A percentile compares a stretch with the other conserved stretches of the same genome.
These are phyloP conservation scores for Mylabris phalerata DNA, from an alignment of 1,140 invertebrate species.

Conservation along the genomic window DNA sequence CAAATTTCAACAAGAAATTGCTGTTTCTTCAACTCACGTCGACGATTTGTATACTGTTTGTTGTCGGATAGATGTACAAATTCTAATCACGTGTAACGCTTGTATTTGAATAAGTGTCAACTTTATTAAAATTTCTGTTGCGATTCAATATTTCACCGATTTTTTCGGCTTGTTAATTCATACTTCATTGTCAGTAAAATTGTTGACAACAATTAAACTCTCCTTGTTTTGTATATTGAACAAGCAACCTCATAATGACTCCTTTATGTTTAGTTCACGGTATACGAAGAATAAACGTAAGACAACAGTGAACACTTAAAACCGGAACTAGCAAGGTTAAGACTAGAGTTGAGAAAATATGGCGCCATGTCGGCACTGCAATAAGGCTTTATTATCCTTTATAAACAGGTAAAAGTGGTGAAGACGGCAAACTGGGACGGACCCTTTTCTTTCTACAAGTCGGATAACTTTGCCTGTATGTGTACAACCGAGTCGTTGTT, in stretches of 20 bases:
- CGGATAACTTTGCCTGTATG: constrained; percentile 8
- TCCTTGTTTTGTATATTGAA: background rate
- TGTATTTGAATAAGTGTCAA: too few relatives aligned
- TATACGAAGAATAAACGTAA: background rate
- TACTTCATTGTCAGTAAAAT: background rate
- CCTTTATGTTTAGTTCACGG: too few relatives aligned
- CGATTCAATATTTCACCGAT: background rate
- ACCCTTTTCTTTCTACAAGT: too few relatives aligned
- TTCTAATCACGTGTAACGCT: too few relatives aligned
- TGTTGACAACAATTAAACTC: too few relatives aligned
- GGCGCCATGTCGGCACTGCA: constrained; percentile 26
- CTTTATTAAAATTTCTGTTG: background rate
- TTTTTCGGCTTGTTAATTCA: too few relatives aligned
- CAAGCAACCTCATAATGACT: constrained; percentile 9
- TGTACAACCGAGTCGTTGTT: too few relatives aligned
- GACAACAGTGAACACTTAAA: constrained; percentile 7
- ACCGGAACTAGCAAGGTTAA: constrained; percentile 9
- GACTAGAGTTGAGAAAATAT: constrained; percentile 25
- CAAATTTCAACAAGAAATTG: too few relatives aligned
- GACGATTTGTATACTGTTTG: too few relatives aligned
- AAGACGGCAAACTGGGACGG: constrained; percentile 8
- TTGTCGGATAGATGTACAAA: too few relatives aligned
- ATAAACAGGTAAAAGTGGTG: constrained; percentile 35
- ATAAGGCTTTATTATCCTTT: constrained; percentile 36
- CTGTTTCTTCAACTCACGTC: too few relatives aligned